Conservation (phyloP, 2,797 vertebrate species). For the Antrozous pallidus region DNA sequence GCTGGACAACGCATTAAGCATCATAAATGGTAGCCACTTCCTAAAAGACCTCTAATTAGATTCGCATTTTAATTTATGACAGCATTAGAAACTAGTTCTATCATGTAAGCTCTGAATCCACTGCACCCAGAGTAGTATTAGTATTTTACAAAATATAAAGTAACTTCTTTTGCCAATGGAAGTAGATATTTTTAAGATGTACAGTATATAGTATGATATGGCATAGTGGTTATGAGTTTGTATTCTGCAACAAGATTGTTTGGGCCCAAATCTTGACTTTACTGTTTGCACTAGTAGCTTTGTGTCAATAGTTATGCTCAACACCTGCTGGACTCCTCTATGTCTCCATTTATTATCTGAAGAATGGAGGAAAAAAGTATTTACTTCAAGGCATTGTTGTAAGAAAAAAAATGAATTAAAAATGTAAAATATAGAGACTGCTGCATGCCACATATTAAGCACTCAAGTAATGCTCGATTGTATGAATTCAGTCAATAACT, state of each 20-base stretch:
- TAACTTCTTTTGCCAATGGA: neutral
- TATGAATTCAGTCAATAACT: neutral
- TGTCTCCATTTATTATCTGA: neutral
- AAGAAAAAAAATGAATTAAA: neutral
- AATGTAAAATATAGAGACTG: neutral
- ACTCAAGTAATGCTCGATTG: neutral
- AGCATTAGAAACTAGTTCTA: neutral
- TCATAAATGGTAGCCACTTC: neutral
- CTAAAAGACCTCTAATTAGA: neutral
- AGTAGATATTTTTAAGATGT: neutral
- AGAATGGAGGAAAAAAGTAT: neutral
- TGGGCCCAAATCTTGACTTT: neutral
- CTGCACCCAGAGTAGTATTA: neutral
- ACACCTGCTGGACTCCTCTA: neutral
- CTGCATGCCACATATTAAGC: neutral
- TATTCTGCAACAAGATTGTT: neutral
- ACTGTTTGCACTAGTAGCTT: neutral
- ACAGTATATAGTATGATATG: neutral
- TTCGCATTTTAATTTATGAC: neutral
- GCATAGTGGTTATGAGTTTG: neutral
- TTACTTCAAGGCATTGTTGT: neutral
- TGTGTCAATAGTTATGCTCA: neutral
- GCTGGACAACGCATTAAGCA: neutral
- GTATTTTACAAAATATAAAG: neutral
- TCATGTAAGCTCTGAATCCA: neutral